Evolutionary conservation across 2,888 invertebrate species (phyloP), one percentile per base, ranked within the genome.

Genomic region (Corythucha ciliata): DNA sequence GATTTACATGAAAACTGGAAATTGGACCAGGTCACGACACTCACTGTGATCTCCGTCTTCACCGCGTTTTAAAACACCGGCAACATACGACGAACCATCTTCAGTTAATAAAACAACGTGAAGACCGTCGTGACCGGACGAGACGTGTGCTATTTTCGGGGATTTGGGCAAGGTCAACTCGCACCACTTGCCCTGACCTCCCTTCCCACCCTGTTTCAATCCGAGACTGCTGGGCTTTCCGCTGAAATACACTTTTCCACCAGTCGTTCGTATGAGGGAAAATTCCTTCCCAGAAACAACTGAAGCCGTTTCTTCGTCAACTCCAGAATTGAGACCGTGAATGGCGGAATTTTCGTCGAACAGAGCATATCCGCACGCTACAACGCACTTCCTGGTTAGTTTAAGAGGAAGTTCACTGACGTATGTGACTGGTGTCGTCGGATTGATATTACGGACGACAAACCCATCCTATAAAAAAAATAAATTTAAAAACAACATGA

Each of bases 111-210:
- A 69, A 46, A 96, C 73, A 0, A 88, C 90, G 67, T 97, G 92
- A 44, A 87, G 78, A 1, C 93, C 92, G 66, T 97, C 96, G 64
- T 94, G 93, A 0, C 96, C 94, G 2, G 91, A 79, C 0, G 91
- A 83, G 56, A 91, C 78, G 69, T 92, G 82, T 1, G 74, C 70
- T 53, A 85, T 77, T 64, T 78, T 80, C 2, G 82, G 80, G 18
- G 79, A 76, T 70, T 87, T 87, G 1, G 81, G 77, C 48, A 83
- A 72, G 32, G 78, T 73, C 33, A 75, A 59, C 58, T 75, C 75
- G 2, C 71, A 68, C 66, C 74, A 70, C 60, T 71, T 64, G 3
- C 64, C 64, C 47, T 44, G 54, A 16, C 50, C 54, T 8, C 55
- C 53, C 36, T 48, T 54, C 3, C 56, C 53, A 67, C 57, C 69